Percentiles rank a stretch among this genome's conserved stretches.
phyloP scores from a whole-genome alignment of 1,140 invertebrate genomes.

The Phthorimaea operculella region DNA sequence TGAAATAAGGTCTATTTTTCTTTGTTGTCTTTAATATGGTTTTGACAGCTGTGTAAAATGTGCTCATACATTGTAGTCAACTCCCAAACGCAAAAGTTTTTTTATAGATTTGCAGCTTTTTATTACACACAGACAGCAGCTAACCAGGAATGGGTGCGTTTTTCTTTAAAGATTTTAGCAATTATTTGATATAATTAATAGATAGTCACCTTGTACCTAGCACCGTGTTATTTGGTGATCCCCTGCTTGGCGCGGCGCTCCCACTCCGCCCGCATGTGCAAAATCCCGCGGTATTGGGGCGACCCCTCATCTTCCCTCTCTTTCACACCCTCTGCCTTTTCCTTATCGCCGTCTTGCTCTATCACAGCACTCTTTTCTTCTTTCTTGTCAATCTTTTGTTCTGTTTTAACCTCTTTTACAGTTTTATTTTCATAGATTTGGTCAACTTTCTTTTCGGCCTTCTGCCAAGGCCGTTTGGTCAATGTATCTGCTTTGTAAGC shows the following conservation, averaged over 20 bases:
- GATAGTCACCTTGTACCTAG: constrained; percentile 46
- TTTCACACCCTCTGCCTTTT: constrained; percentile 36
- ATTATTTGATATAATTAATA: too few relatives aligned
- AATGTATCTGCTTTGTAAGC: constrained; percentile 59
- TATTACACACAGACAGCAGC: too few relatives aligned
- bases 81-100: too few relatives aligned
- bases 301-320: constrained; percentile 63
- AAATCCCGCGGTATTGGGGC: constrained; percentile 74
- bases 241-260: constrained; percentile 77
- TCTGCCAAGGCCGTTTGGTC: constrained; percentile 56
- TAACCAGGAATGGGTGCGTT: too few relatives aligned
- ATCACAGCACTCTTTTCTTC: constrained; percentile 56
- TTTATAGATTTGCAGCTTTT: too few relatives aligned
- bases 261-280: constrained; percentile 79
- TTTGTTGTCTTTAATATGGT: too few relatives aligned
- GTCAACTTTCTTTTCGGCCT: constrained; percentile 10
- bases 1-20: too few relatives aligned
- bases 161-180: too few relatives aligned
- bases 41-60: too few relatives aligned
- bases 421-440: too few relatives aligned
- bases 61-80: too few relatives aligned
- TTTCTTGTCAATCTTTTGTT: constrained; percentile 30
- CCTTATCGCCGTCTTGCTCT: constrained; percentile 49
- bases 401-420: too few relatives aligned
- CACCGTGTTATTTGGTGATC: constrained; percentile 67